Base-by-base conservation (phyloP, 92 coral and sea anemone species). In the Porites evermanni region DNA sequence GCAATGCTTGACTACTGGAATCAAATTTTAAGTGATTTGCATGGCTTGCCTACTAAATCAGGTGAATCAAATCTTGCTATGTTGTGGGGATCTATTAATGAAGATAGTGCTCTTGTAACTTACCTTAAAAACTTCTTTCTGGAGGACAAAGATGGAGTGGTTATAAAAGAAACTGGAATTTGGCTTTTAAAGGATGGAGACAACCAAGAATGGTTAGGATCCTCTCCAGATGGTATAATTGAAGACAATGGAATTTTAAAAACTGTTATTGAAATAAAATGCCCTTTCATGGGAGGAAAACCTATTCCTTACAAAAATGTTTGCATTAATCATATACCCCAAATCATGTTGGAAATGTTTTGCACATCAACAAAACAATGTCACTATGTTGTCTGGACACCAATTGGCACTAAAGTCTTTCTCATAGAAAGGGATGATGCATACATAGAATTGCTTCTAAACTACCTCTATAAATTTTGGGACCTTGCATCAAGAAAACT, bases 41-140 rank as follows among this genome's bases (percentile, higher is more conserved):
- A 54, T 54, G 59, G 59, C 59, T 54, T 54, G 59, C 59, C 9
- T 8, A 54, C 59, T 7, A 12, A n/a, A n/a, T n/a, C n/a, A n/a
- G n/a, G n/a, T n/a, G n/a, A 54, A 54, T 54, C 59, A 54, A 2
- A 2, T 3, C 13, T 75, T 19, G 91, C 88, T 18, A 88, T 88
- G 91, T 51, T 75, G 32, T 88, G 91, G 88, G 91, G 88, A 13
- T 74, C 88, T 20, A 83, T 88, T 76, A 80, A 82, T 88, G 91
- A 73, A 66, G 91, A 54, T 1, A 54, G 59, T 54, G 59, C 59
- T 54, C 59, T 54, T 54, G 65, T 61, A 2, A 61, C 65, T 61
- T 61, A 61, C 14, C 65, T 38, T 32, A 52, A 20, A 67, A 60
- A 52, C 69, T 63, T 80, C 81, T 64, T 17, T 81, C 0, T 77